A percentile compares a stretch with the other conserved stretches of the same genome.
phyloP scores from a whole-genome alignment of 23 tunicate species.

The Styela clava region DNA sequence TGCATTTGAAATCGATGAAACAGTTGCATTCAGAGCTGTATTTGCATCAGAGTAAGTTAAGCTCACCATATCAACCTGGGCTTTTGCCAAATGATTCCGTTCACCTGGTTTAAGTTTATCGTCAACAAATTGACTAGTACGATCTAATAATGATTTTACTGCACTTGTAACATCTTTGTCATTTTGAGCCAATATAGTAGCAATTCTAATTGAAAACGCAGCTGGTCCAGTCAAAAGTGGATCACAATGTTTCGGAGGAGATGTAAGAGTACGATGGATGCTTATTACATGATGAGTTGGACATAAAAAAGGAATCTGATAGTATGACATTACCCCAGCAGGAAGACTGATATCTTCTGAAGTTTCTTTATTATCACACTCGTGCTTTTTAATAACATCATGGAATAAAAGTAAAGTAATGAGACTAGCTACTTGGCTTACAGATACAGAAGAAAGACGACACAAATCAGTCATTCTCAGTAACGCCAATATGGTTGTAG shows the following conservation, averaged over 20 bases:
- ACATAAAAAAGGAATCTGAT: slow-evolving; percentile 78
- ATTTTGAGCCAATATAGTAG: neutral
- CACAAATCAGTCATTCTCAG: slow-evolving; percentile 51
- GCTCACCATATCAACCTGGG: neutral
- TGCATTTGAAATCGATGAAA: slow-evolving; percentile 39
- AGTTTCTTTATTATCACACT: neutral
- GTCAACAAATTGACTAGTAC: neutral
- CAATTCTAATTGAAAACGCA: slow-evolving; percentile 35
- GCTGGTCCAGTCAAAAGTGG: slow-evolving; percentile 57
- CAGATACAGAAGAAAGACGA: slow-evolving; percentile 37
- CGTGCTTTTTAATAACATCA: slow-evolving; percentile 45
- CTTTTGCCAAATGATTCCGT: slow-evolving; percentile 13
- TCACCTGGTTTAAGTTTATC: slow-evolving; percentile 20
- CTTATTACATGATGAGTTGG: slow-evolving; percentile 72
- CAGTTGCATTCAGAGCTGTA: slow-evolving; percentile 20
- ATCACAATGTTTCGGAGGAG: slow-evolving; percentile 37
- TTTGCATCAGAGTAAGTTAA: slow-evolving; percentile 43
- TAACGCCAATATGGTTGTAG: slow-evolving; percentile 22
- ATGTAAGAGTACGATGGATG: slow-evolving; percentile 44
- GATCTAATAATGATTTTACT: neutral
- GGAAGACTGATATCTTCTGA: slow-evolving; percentile 59
- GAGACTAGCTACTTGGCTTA: slow-evolving; percentile 38
- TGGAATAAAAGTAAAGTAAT: slow-evolving; percentile 61
- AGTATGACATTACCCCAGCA: slow-evolving; percentile 50
- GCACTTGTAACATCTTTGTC: neutral